Percentiles rank a stretch among this genome's conserved stretches.
These are phyloP conservation scores for Anolis carolinensis DNA, from an alignment of 2,113 vertebrate genomes.

Conservation along the genomic window DNA sequence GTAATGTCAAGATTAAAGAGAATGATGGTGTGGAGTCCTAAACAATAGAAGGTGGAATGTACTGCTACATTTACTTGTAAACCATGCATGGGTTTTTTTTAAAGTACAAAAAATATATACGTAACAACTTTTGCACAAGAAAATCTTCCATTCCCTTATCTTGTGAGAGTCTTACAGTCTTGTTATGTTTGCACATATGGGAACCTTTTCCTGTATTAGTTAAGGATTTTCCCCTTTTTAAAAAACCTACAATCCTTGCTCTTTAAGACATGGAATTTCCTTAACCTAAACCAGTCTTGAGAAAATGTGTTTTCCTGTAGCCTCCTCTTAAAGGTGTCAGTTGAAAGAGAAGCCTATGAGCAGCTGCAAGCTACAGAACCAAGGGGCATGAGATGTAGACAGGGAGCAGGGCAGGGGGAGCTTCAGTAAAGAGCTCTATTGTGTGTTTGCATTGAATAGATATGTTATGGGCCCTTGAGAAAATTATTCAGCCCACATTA, in stretches of 20 bases:
- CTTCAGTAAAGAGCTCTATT: slow-evolving; percentile 36
- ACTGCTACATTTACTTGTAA: neutral
- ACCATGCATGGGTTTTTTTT: too few species aligned
- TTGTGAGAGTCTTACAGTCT: neutral
- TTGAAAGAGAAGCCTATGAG: neutral
- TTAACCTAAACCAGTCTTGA: neutral
- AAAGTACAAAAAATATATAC: too few species aligned
- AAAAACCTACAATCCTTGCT: neutral
- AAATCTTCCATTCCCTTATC: neutral
- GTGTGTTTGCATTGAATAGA: slow-evolving; percentile 46
- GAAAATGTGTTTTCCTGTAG: neutral
- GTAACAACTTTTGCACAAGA: neutral
- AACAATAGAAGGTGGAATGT: neutral
- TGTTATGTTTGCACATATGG: neutral
- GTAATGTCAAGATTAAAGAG: too few species aligned
- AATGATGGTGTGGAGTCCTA: neutral
- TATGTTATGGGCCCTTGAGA: slow-evolving; percentile 52
- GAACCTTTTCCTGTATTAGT: neutral
- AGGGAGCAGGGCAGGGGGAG: neutral
- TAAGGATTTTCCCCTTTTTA: neutral
- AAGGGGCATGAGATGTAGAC: slow-evolving; percentile 9
- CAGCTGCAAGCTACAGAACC: slow-evolving; percentile 8
- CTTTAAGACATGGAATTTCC: neutral
- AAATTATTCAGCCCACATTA: slow-evolving; percentile 56
- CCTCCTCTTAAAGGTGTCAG: neutral